Conservation (phyloP, 2,888 invertebrate species). For the Xanthorhoe spadicearia region DNA sequence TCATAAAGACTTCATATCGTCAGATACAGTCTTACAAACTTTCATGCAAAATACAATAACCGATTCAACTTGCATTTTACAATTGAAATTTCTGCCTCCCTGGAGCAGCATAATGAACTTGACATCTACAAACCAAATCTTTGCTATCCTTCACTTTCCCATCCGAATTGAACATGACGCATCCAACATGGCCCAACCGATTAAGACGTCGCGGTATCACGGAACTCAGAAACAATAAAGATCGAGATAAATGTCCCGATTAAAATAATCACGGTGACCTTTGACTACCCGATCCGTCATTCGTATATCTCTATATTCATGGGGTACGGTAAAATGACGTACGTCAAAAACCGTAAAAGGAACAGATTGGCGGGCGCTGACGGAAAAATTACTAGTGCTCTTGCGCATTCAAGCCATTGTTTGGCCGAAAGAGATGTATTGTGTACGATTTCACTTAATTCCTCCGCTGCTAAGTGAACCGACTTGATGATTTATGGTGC, state of each 20-base stretch:
- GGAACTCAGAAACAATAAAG: slow-evolving; percentile 74
- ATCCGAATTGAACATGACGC: slow-evolving; percentile 61
- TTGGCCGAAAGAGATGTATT: slow-evolving; percentile 62
- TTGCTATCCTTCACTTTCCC: slow-evolving; percentile 59
- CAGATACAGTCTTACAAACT: no score
- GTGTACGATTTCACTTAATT: slow-evolving; percentile 59
- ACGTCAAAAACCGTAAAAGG: slow-evolving; percentile 67
- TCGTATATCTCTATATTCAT: slow-evolving; percentile 69
- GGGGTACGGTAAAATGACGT: slow-evolving; percentile 63
- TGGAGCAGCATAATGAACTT: slow-evolving; percentile 50
- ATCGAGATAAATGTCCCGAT: slow-evolving; percentile 77
- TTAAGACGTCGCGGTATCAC: slow-evolving; percentile 70
- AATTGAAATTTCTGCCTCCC: slow-evolving; percentile 41
- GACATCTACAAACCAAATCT: slow-evolving; percentile 68
- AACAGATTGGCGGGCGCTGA: slow-evolving; percentile 57
- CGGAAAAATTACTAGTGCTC: slow-evolving; percentile 65
- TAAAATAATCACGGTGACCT: slow-evolving; percentile 77
- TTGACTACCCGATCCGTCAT: slow-evolving; percentile 68
- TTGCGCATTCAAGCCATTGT: slow-evolving; percentile 60
- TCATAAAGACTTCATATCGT: no score
- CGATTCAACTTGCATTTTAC: slow-evolving; percentile 29
- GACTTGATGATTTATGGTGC: slow-evolving; percentile 53
- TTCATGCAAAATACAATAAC: slow-evolving; percentile 12
- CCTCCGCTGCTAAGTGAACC: slow-evolving; percentile 52
- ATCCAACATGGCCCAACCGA: slow-evolving; percentile 64